phyloP scores from a whole-genome alignment of 2,888 invertebrate genomes.

The Emesis castigata region DNA sequence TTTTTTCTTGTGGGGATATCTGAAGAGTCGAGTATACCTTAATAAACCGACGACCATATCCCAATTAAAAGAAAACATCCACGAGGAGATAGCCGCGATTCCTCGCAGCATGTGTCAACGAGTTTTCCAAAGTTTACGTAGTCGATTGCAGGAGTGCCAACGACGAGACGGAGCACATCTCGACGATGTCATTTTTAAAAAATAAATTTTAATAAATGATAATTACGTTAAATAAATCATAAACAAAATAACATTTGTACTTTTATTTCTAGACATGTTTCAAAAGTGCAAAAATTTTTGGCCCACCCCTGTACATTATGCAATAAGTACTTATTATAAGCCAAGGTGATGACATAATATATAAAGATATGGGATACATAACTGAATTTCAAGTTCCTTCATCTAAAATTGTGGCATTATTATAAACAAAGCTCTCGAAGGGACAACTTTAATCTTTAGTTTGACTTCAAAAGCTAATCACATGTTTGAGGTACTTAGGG shows the following conservation, averaged over 20 bases:
- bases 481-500: no score
- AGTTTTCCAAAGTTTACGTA: no score
- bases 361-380: no score
- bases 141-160: neutral
- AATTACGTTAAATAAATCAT: neutral
- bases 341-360: no score
- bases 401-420: no score
- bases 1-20: conserved; percentile 10
- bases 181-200: neutral
- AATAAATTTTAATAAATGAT: neutral
- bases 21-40: conserved; percentile 20
- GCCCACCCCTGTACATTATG: no score
- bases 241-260: neutral
- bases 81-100: neutral
- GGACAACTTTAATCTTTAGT: no score
- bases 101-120: neutral
- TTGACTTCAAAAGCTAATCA: no score
- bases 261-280: neutral
- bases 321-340: no score
- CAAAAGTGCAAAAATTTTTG: neutral
- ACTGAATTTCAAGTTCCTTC: no score
- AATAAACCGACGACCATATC: conserved; percentile 17
- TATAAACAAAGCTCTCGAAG: no score
- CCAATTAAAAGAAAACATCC: conserved; percentile 1
- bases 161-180: neutral